Percentiles rank a stretch among this genome's conserved stretches.
These are phyloP conservation scores for Drosophila punjabiensis DNA, from an alignment of 1,140 invertebrate genomes.

Conservation along the genomic window DNA sequence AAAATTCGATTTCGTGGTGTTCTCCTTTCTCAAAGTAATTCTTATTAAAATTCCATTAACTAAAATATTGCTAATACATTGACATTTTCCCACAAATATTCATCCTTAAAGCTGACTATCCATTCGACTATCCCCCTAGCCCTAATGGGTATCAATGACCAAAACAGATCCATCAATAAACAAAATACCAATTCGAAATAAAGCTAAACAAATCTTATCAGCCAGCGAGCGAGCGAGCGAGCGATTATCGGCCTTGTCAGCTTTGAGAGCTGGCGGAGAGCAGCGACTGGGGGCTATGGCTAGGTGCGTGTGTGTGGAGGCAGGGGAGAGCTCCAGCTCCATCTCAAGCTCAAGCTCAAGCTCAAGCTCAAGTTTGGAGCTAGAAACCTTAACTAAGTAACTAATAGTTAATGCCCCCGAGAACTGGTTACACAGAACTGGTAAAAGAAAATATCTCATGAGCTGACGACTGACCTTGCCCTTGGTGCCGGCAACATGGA, in stretches of 20 bases:
- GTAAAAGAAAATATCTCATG: neutral
- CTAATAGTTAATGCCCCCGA: too few relatives aligned
- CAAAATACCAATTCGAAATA: conserved; percentile 31
- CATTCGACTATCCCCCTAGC: neutral
- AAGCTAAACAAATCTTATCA: conserved; percentile 50
- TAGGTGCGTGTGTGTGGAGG: neutral
- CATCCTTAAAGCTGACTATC: neutral
- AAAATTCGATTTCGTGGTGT: too few relatives aligned
- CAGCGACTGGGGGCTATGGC: neutral
- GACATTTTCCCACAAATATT: neutral
- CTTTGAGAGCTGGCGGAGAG: neutral
- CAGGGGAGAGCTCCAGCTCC: neutral
- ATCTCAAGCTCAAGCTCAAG: neutral
- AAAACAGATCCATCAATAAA: conserved; percentile 42
- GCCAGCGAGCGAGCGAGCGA: conserved; percentile 27
- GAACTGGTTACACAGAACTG: neutral
- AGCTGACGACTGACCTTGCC: conserved; percentile 90
- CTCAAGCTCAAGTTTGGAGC: neutral
- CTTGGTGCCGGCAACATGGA: conserved; percentile 98
- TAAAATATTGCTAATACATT: too few relatives aligned
- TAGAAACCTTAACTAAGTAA: too few relatives aligned
- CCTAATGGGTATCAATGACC: conserved; percentile 5
- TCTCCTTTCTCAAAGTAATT: too few relatives aligned
- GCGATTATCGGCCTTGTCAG: conserved; percentile 19
- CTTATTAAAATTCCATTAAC: too few relatives aligned